Evolutionary conservation across 2,888 invertebrate genomes (phyloP).

Genomic region (Mayetiola destructor): DNA sequence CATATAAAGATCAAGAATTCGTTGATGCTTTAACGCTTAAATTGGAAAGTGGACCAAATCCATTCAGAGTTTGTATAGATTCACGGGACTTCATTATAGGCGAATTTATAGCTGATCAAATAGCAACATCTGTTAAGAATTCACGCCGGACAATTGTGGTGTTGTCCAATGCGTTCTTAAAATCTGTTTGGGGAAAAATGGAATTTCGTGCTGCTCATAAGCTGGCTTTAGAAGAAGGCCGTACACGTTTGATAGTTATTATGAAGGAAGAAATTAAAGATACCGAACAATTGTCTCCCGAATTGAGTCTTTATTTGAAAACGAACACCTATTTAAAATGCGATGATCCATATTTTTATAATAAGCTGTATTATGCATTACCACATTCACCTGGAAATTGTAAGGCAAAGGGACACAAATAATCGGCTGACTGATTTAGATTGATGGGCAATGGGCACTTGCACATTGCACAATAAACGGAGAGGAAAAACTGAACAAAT

Average conservation of each 20-base stretch:
- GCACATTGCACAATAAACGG: too few relatives aligned
- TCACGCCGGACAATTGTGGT: constrained; percentile 56
- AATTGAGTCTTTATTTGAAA: constrained; percentile 53
- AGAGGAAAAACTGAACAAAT: too few relatives aligned
- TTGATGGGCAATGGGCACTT: too few relatives aligned
- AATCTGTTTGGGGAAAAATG: constrained; percentile 57
- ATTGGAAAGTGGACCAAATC: constrained; percentile 46
- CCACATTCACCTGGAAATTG: too few relatives aligned
- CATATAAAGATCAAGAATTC: constrained; percentile 59
- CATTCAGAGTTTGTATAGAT: constrained; percentile 57
- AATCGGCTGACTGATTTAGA: too few relatives aligned
- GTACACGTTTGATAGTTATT: constrained; percentile 58
- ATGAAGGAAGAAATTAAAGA: constrained; percentile 55
- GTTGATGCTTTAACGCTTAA: constrained; percentile 50
- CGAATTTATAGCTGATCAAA: constrained; percentile 51
- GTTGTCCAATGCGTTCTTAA: too few relatives aligned
- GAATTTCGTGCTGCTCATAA: constrained; percentile 61
- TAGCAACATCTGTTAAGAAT: constrained; percentile 52
- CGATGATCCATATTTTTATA: constrained; percentile 74
- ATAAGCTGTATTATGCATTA: constrained; percentile 56
- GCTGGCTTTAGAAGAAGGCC: constrained; percentile 49
- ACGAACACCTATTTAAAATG: constrained; percentile 69
- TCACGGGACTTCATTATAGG: constrained; percentile 60
- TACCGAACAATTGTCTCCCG: constrained; percentile 46
- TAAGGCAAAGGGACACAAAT: too few relatives aligned